Percentiles rank a stretch among this genome's conserved stretches.
Evolutionary conservation across 2,888 invertebrate species (phyloP).

Genomic region (Diloba caeruleocephala): DNA sequence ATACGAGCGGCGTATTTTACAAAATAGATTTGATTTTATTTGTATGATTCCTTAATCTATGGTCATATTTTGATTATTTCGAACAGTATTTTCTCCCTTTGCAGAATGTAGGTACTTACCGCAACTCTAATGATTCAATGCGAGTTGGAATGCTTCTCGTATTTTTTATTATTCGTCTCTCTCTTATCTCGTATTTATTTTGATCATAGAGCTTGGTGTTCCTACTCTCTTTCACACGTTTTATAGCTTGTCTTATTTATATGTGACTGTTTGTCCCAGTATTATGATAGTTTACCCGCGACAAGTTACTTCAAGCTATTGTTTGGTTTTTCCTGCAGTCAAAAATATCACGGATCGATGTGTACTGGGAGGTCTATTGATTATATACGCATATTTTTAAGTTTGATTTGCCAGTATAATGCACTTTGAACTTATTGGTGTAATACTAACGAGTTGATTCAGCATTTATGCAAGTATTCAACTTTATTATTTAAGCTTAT

Average conservation of each 20-base stretch:
- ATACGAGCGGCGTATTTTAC: no score
- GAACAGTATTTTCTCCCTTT: no score
- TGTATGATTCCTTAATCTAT: no score
- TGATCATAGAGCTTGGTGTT: no score
- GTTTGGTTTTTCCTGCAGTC: neutral
- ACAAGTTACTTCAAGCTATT: neutral
- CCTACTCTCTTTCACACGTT: slow-evolving; percentile 1
- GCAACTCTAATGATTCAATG: no score
- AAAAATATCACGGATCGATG: neutral
- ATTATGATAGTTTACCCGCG: neutral
- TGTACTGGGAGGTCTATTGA: slow-evolving; percentile 1
- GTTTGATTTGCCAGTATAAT: neutral
- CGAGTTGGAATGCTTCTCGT: no score
- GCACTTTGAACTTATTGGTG: slow-evolving; percentile 9
- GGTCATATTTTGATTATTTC: no score
- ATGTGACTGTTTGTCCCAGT: slow-evolving; percentile 1
- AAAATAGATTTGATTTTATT: no score
- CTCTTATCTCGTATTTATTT: no score
- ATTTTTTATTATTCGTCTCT: no score
- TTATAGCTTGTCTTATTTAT: slow-evolving; percentile 5
- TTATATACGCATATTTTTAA: slow-evolving; percentile 12
- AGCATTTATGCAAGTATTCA: slow-evolving; percentile 2
- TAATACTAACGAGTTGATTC: slow-evolving; percentile 13
- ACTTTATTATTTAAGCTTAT: slow-evolving; percentile 2
- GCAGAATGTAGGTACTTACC: no score